These are phyloP conservation scores for Triops longicaudatus DNA, from an alignment of 1,140 invertebrate species.

Conservation along the genomic window DNA sequence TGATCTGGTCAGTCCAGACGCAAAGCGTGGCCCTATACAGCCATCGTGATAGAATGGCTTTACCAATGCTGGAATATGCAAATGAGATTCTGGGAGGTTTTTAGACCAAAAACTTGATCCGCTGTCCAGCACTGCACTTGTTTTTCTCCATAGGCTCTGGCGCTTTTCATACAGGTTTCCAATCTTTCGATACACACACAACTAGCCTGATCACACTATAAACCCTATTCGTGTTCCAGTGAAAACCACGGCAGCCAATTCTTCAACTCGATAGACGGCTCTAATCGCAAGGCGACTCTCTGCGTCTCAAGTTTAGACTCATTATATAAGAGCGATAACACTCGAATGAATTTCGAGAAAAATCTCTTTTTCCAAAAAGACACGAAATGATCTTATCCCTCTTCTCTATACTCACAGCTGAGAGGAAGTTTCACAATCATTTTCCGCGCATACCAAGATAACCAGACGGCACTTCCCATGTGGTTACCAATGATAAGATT, in stretches of 20 bases:
- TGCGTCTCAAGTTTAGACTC: too few relatives aligned
- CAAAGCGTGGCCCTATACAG: slow-evolving; percentile 14
- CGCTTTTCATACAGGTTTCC: not conserved
- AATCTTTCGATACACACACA: not conserved
- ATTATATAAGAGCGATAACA: too few relatives aligned
- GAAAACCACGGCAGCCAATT: too few relatives aligned
- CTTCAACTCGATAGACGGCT: too few relatives aligned
- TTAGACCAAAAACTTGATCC: not conserved
- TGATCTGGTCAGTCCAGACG: slow-evolving; percentile 14
- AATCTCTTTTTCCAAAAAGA: not conserved
- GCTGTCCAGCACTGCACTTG: not conserved
- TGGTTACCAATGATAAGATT: slow-evolving; percentile 12
- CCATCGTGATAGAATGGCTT: not conserved
- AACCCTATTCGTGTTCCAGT: too few relatives aligned
- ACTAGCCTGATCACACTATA: not conserved
- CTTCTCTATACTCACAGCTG: not conserved
- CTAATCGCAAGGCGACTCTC: too few relatives aligned
- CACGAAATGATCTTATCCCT: not conserved
- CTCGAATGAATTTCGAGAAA: not conserved
- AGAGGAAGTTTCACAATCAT: slow-evolving; percentile 12
- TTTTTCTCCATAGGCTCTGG: not conserved
- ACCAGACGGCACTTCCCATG: slow-evolving; percentile 4
- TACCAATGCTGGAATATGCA: slow-evolving; percentile 15
- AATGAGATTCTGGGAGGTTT: slow-evolving; percentile 15
- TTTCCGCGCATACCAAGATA: not conserved